Conservation (phyloP, 2,113 vertebrate species). For the Laticauda colubrina region DNA sequence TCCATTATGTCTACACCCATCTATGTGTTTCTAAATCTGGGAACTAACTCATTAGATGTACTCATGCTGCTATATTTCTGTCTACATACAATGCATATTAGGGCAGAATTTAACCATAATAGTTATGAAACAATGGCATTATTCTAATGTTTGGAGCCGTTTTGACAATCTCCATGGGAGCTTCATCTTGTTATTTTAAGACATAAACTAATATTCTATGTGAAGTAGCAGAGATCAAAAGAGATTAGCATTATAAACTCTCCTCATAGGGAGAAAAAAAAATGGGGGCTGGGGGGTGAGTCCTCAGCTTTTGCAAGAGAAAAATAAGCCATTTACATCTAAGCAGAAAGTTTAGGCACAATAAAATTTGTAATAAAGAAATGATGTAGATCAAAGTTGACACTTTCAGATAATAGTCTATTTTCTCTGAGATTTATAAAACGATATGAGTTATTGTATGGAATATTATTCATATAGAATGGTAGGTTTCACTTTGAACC, state of each 20-base stretch:
- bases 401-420: slow-evolving; percentile 17
- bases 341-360: background rate
- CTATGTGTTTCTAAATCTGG: background rate
- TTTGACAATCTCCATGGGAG: background rate
- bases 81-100: slow-evolving; percentile 11
- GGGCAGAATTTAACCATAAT: slow-evolving; percentile 27
- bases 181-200: slow-evolving; percentile 20
- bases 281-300: background rate
- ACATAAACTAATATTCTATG: slow-evolving; percentile 3
- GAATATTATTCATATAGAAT: background rate
- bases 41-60: slow-evolving; percentile 8
- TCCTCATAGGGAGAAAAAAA: background rate
- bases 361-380: slow-evolving; percentile 10
- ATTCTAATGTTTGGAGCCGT: slow-evolving; percentile 14
- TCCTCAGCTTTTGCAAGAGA: background rate
- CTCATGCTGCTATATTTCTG: background rate
- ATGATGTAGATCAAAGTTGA: slow-evolving; percentile 8
- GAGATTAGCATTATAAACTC: slow-evolving; percentile 14
- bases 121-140: slow-evolving; percentile 15
- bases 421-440: slow-evolving; percentile 7
- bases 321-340: slow-evolving; percentile 30
- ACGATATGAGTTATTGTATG: background rate
- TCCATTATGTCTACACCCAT: background rate
- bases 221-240: slow-evolving; percentile 32
- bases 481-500: background rate